These are phyloP conservation scores for Microtus oregoni DNA, from an alignment of 2,113 vertebrate species.

Conservation along the genomic window DNA sequence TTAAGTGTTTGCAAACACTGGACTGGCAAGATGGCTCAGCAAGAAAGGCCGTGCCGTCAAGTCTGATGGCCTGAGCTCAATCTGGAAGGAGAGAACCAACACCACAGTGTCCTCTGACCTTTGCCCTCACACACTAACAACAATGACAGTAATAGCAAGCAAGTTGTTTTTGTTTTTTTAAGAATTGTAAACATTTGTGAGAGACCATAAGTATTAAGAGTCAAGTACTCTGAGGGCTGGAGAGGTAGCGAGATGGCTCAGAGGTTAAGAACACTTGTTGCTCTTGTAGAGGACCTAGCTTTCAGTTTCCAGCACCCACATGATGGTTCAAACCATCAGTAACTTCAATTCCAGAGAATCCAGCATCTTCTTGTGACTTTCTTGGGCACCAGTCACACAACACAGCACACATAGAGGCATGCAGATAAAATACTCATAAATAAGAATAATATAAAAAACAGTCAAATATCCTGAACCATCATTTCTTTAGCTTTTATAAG, in stretches of 20 bases:
- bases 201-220: constrained; percentile 19
- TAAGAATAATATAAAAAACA: not conserved
- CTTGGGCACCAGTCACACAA: not conserved
- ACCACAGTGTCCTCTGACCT: not conserved
- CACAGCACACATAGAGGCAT: not conserved
- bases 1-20: not conserved
- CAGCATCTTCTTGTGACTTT: not conserved
- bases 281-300: not conserved
- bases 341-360: not conserved
- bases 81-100: not conserved
- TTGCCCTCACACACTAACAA: not conserved
- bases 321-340: not conserved
- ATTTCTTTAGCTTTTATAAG: constrained; percentile 54
- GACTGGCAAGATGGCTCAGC: not conserved
- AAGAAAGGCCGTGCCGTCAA: not conserved
- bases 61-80: not conserved
- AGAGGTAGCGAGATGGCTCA: not conserved
- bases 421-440: not conserved
- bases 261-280: not conserved
- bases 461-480: not conserved
- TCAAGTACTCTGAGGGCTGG: not conserved
- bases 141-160: not conserved
- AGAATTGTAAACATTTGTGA: constrained; percentile 46
- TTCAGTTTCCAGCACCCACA: not conserved
- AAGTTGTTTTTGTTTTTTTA: not conserved